Conservation (phyloP, 1,140 invertebrate genomes). For the Orussus abietinus region DNA sequence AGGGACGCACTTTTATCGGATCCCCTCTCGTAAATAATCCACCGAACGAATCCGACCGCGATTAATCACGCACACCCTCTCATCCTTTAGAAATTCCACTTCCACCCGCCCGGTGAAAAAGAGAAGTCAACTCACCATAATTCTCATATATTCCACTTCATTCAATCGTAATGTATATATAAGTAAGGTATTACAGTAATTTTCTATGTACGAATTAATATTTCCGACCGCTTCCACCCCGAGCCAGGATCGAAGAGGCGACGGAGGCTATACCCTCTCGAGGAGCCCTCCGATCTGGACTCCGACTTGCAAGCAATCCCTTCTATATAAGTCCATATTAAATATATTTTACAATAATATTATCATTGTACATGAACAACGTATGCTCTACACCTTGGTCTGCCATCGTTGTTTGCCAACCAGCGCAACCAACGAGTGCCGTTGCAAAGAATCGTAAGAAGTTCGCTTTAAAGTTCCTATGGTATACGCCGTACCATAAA, state of each 20-base stretch:
- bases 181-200: slow-evolving; percentile 41
- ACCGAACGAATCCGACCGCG: too few relatives aligned
- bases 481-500: too few relatives aligned
- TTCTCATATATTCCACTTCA: slow-evolving; percentile 39
- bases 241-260: slow-evolving; percentile 29
- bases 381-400: slow-evolving; percentile 43
- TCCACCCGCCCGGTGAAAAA: slow-evolving; percentile 27
- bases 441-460: too few relatives aligned
- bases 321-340: slow-evolving; percentile 46
- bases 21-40: not conserved
- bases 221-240: slow-evolving; percentile 34
- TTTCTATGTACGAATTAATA: slow-evolving; percentile 41
- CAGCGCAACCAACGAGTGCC: slow-evolving; percentile 27
- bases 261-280: too few relatives aligned
- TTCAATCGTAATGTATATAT: slow-evolving; percentile 40
- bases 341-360: slow-evolving; percentile 54
- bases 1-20: not conserved
- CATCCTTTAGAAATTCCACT: slow-evolving; percentile 33
- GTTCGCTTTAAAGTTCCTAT: too few relatives aligned
- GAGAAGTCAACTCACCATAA: slow-evolving; percentile 31
- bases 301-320: slow-evolving; percentile 39
- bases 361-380: slow-evolving; percentile 53
- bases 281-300: slow-evolving; percentile 19
- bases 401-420: slow-evolving; percentile 30
- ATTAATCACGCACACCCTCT: too few relatives aligned